Base-by-base conservation (phyloP, 2,888 invertebrate species). In the Harpagoxenus sublaevis region DNA sequence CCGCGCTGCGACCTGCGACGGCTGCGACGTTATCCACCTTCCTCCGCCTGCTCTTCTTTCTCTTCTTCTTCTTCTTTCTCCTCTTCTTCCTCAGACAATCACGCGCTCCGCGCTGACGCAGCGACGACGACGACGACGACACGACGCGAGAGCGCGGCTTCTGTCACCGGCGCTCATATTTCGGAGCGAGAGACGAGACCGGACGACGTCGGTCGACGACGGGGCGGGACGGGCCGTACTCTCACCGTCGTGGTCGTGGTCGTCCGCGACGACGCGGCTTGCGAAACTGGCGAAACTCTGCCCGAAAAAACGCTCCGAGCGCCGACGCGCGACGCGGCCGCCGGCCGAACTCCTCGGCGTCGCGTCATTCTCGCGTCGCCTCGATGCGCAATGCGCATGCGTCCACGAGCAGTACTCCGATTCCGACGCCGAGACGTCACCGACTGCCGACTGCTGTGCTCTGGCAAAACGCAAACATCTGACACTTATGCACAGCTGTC, bases 241-340 rank as follows among this genome's bases (percentile, higher is more conserved):
- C 31, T n/a, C 28, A 48, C 42, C 31, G 23, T 23, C 23, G 23
- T 23, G 23, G 23, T 23, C 23, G n/a, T n/a, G n/a, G 28, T 71
- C 48, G 18, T 3, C 18, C 73, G 48, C 73, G 48, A 39, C 35
- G 23, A 62, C n/a, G 60, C 73, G 48, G 39, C 55, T 62, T 18
- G 60, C 79, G 79, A 71, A 81, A 81, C 73, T 23, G 23, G 60
- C 79, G 79, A 71, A 81, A 81, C 73, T 81, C 73, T 81, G n/a
- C 18, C 35, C 79, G 79, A 79, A 73, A 79, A 73, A 73, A 71
- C 3, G n/a, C 23, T 8, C 71, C 78, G 71, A 71, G 23, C 45
- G 6, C 23, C 15, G 18, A 48, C 42, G 83, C 57, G 35, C 15
- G 18, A 48, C 51, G 83, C 57, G 35, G 65, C 68, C 53, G 9